phyloP scores from a whole-genome alignment of 2,888 invertebrate species.

The Xanthorhoe designata region DNA sequence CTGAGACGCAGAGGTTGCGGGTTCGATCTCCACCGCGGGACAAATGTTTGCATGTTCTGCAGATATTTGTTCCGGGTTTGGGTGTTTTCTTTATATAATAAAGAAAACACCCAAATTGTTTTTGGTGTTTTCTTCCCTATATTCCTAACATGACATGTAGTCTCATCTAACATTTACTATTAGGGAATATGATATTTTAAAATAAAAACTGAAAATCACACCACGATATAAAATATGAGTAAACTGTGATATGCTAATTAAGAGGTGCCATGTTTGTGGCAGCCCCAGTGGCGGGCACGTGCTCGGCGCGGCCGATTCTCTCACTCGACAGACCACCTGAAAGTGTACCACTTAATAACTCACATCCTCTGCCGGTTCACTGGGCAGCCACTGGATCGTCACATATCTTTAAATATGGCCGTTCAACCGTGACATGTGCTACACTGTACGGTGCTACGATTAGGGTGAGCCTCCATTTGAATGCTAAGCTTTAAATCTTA shows the following conservation, averaged over 20 bases:
- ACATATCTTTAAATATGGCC: slow-evolving; percentile 84
- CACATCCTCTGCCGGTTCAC: slow-evolving; percentile 83
- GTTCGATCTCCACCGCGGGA: no score
- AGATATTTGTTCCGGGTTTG: no score
- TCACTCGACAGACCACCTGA: slow-evolving; percentile 85
- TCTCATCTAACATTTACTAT: no score
- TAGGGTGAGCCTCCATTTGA: slow-evolving; percentile 34
- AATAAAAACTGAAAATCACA: no score
- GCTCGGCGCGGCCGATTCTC: slow-evolving; percentile 66
- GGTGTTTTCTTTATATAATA: no score
- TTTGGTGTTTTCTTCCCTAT: no score
- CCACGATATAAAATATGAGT: neutral
- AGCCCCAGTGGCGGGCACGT: slow-evolving; percentile 40
- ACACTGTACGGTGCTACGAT: slow-evolving; percentile 54
- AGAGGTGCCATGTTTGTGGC: slow-evolving; percentile 21
- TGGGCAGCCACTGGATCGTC: slow-evolving; percentile 84
- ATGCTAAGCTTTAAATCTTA: slow-evolving; percentile 14
- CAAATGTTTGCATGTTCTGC: no score
- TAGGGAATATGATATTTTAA: no score
- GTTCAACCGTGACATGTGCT: slow-evolving; percentile 70
- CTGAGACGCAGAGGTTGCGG: no score
- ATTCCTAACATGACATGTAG: no score
- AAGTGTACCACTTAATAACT: slow-evolving; percentile 84
- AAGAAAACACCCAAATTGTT: no score
- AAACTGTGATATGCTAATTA: neutral